These are phyloP conservation scores for Hymenopus coronatus DNA, from an alignment of 2,888 invertebrate species.

Conservation along the genomic window DNA sequence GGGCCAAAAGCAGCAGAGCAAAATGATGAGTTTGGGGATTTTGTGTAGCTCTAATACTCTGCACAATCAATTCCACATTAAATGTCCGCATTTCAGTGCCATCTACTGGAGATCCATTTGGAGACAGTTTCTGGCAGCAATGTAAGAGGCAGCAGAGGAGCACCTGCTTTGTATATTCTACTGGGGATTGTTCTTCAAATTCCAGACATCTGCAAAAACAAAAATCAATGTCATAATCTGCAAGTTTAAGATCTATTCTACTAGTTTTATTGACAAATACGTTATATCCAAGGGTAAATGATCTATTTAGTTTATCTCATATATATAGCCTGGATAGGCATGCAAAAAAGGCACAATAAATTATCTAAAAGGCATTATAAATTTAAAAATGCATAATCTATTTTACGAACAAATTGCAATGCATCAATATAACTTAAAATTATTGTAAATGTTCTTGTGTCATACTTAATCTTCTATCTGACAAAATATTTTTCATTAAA, in stretches of 20 bases:
- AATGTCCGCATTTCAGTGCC: slow-evolving; percentile 39
- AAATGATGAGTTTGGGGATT: slow-evolving; percentile 96
- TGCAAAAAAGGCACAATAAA: too few species aligned
- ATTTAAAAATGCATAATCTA: too few species aligned
- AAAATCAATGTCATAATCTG: not conserved
- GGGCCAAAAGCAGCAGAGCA: slow-evolving; percentile 78
- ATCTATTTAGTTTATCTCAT: not conserved
- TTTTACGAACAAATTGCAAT: too few species aligned
- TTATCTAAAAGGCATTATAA: too few species aligned
- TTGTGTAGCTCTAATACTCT: slow-evolving; percentile 84
- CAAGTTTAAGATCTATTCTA: not conserved
- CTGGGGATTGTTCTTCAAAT: slow-evolving; percentile 75
- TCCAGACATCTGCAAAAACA: slow-evolving; percentile 58
- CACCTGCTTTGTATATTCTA: slow-evolving; percentile 88
- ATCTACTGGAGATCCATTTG: slow-evolving; percentile 46
- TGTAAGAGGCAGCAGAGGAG: slow-evolving; percentile 74
- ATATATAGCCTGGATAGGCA: too few species aligned
- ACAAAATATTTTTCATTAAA: too few species aligned
- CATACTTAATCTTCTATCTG: too few species aligned
- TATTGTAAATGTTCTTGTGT: too few species aligned
- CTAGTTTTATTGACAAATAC: not conserved
- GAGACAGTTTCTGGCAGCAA: slow-evolving; percentile 59
- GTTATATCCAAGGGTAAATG: not conserved
- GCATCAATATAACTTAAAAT: too few species aligned
- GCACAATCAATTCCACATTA: slow-evolving; percentile 77